A percentile compares a stretch with the other conserved stretches of the same genome.
Conservation (phyloP, 2,888 invertebrate species). For the Agrypnus murinus region DNA sequence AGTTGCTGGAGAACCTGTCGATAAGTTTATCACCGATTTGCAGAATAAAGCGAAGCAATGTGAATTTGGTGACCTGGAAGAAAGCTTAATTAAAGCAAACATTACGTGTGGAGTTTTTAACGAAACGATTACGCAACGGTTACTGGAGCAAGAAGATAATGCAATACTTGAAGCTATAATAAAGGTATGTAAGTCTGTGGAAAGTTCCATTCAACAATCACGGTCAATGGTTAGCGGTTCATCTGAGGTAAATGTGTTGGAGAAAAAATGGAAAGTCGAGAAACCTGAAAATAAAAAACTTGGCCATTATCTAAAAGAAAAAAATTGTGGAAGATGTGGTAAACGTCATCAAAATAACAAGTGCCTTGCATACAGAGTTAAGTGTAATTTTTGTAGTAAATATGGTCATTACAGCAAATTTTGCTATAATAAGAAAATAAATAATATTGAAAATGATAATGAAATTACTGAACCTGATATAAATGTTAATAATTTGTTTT, state of each 20-base stretch:
- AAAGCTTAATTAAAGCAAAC: slow-evolving; percentile 53
- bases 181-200: no score
- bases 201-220: no score
- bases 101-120: slow-evolving; percentile 55
- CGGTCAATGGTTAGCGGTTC: no score
- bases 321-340: slow-evolving; percentile 44
- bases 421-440: no score
- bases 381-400: no score
- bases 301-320: no score
- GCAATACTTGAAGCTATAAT: no score
- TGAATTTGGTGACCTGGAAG: slow-evolving; percentile 50
- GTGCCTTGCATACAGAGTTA: slow-evolving; percentile 50
- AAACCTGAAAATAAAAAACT: no score
- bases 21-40: slow-evolving; percentile 54
- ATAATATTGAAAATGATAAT: no score
- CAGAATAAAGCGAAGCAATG: slow-evolving; percentile 54
- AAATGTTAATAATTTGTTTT: slow-evolving; percentile 39
- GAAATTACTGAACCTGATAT: slow-evolving; percentile 45
- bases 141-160: slow-evolving; percentile 55
- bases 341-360: slow-evolving; percentile 28
- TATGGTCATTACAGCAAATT: no score
- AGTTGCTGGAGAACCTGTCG: slow-evolving; percentile 51
- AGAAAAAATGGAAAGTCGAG: no score
- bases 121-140: slow-evolving; percentile 47
- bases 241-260: no score